These are phyloP conservation scores for Nibea albiflora DNA, from an alignment of 2,113 vertebrate genomes.

Conservation along the genomic window DNA sequence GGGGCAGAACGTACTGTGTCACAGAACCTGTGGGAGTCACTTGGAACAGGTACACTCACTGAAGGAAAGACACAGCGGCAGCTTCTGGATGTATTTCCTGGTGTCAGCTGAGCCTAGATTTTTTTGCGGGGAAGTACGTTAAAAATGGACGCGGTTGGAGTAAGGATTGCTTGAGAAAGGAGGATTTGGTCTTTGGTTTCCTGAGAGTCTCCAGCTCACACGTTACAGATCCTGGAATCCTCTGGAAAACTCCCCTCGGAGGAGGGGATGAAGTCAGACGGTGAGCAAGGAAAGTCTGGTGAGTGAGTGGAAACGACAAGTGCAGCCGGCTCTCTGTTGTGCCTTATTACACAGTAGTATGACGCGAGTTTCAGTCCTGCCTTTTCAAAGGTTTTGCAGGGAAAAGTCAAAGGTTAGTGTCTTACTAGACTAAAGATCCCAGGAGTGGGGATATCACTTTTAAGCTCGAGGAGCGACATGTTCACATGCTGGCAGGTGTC, in stretches of 20 bases:
- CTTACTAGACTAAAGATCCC: neutral
- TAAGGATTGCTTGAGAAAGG: neutral
- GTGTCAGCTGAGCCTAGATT: conserved; percentile 28
- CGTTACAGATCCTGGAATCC: conserved; percentile 76
- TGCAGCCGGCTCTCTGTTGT: neutral
- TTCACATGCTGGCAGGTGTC: conserved; percentile 53
- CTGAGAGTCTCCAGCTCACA: conserved; percentile 38
- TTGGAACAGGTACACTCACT: conserved; percentile 75
- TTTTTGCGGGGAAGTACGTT: neutral
- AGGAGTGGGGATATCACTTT: neutral
- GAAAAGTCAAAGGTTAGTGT: neutral
- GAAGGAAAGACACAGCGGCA: conserved; percentile 33
- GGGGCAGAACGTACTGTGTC: conserved; percentile 54
- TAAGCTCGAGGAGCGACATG: conserved; percentile 2
- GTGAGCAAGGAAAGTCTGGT: conserved; percentile 83
- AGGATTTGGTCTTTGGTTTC: conserved; percentile 16
- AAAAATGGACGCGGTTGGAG: conserved; percentile 2
- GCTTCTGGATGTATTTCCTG: conserved; percentile 63
- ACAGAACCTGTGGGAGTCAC: conserved; percentile 68
- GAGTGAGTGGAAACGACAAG: conserved; percentile 74
- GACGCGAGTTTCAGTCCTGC: conserved; percentile 21
- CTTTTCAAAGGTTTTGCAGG: conserved; percentile 6
- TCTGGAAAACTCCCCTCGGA: conserved; percentile 51
- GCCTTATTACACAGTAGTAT: neutral
- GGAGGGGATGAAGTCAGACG: conserved; percentile 82